Conservation (phyloP, 2,888 invertebrate genomes). For the Rhingia campestris region DNA sequence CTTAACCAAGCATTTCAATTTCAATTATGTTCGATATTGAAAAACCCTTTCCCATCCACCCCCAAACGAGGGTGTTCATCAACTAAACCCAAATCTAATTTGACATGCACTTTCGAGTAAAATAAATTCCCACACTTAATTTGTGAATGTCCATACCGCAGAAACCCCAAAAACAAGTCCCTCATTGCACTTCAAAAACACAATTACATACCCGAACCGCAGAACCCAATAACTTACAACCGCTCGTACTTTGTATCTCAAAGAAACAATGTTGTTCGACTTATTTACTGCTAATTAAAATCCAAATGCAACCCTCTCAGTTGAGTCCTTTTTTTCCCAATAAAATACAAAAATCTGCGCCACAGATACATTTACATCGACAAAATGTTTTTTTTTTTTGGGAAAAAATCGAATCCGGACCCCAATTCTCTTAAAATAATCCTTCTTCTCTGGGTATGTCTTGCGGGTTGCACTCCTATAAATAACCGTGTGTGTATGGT, state of each 20-base stretch:
- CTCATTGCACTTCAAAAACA: conserved; percentile 35
- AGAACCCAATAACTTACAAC: conserved; percentile 47
- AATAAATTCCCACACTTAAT: conserved; percentile 44
- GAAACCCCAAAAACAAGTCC: conserved; percentile 28
- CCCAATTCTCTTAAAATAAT: conserved; percentile 50
- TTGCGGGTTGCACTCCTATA: conserved; percentile 36
- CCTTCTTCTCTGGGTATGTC: conserved; percentile 16
- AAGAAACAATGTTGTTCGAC: conserved; percentile 45
- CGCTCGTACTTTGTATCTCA: conserved; percentile 5
- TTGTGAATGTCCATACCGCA: conserved; percentile 15
- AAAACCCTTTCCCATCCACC: conserved; percentile 5
- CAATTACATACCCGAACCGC: conserved; percentile 50
- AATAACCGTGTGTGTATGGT: conserved; percentile 56
- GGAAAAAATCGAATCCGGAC: conserved; percentile 16
- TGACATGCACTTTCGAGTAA: neutral
- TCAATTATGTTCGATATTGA: too few relatives aligned
- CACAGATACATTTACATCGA: conserved; percentile 6
- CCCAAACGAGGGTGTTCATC: neutral
- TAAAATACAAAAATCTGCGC: conserved; percentile 2
- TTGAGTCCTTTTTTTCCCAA: conserved; percentile 51
- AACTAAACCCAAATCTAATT: conserved; percentile 16
- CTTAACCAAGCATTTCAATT: too few relatives aligned
- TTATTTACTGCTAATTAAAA: conserved; percentile 74
- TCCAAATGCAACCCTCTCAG: conserved; percentile 58
- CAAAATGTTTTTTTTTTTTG: neutral